Conservation (phyloP, 2,797 vertebrate species). For the Lagorchestes hirsutus region DNA sequence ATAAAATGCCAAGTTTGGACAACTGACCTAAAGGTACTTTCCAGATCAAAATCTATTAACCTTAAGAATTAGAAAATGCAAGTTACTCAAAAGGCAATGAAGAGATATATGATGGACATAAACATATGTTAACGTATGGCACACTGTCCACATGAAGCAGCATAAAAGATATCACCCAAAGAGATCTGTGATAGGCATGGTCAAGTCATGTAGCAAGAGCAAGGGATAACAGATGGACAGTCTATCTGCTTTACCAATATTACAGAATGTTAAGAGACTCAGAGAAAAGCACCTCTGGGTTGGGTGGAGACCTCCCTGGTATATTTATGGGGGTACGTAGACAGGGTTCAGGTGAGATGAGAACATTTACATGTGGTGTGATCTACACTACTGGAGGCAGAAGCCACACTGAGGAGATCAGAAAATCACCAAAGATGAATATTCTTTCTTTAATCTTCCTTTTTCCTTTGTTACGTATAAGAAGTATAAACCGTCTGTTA, state of each 20-base stretch:
- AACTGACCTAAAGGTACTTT: neutral
- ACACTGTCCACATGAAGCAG: neutral
- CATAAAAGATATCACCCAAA: neutral
- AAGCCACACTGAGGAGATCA: neutral
- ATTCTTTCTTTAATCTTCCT: neutral
- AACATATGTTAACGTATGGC: neutral
- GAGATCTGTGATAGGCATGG: neutral
- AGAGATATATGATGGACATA: neutral
- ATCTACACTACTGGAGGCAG: neutral
- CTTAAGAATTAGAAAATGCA: neutral
- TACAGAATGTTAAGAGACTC: neutral
- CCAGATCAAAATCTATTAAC: neutral
- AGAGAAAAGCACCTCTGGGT: neutral
- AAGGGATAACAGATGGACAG: neutral
- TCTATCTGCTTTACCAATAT: neutral
- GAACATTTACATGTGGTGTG: neutral
- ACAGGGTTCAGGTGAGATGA: neutral
- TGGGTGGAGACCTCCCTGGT: neutral
- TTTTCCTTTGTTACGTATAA: slow-evolving; percentile 17
- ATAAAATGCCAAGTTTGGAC: neutral
- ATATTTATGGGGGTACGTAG: neutral
- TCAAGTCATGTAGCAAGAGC: neutral
- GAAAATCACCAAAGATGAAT: neutral
- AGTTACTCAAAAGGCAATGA: neutral
- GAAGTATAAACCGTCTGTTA: slow-evolving; percentile 26